These are phyloP conservation scores for Luperina nickerlii DNA, from an alignment of 2,888 invertebrate species.

Conservation along the genomic window DNA sequence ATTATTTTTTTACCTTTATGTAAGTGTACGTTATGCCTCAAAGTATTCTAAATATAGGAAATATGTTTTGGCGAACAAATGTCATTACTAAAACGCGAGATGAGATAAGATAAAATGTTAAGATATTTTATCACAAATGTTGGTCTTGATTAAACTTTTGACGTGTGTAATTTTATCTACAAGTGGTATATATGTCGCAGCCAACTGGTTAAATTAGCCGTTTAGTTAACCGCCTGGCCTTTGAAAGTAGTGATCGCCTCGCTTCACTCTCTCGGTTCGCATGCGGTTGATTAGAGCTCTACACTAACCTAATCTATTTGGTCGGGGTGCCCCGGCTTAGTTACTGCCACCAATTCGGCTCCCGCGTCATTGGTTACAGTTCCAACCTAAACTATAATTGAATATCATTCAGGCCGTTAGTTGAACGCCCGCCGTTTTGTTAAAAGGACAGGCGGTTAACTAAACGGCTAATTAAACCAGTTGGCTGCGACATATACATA, in stretches of 20 bases:
- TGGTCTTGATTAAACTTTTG: conserved; percentile 6
- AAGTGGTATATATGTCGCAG: neutral
- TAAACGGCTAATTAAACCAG: too few relatives aligned
- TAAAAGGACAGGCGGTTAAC: conserved; percentile 73
- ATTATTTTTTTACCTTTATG: neutral
- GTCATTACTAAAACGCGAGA: neutral
- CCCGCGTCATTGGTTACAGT: too few relatives aligned
- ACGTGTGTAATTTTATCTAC: neutral
- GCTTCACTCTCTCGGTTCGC: too few relatives aligned
- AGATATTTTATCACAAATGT: conserved; percentile 6
- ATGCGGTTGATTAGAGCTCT: too few relatives aligned
- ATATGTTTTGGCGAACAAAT: neutral
- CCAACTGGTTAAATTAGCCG: conserved; percentile 94
- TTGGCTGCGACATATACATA: too few relatives aligned
- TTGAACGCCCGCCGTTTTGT: conserved; percentile 25
- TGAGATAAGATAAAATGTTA: conserved; percentile 20
- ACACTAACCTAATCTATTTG: too few relatives aligned
- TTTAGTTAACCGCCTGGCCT: conserved; percentile 82
- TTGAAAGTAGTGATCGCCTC: too few relatives aligned
- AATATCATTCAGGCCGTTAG: too few relatives aligned
- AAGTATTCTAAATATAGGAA: neutral
- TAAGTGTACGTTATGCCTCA: neutral
- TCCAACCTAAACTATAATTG: too few relatives aligned
- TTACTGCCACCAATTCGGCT: too few relatives aligned
- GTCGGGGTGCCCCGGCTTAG: too few relatives aligned